Evolutionary conservation across 1,140 invertebrate genomes (phyloP).

Genomic region (Aradophagus sp.): DNA sequence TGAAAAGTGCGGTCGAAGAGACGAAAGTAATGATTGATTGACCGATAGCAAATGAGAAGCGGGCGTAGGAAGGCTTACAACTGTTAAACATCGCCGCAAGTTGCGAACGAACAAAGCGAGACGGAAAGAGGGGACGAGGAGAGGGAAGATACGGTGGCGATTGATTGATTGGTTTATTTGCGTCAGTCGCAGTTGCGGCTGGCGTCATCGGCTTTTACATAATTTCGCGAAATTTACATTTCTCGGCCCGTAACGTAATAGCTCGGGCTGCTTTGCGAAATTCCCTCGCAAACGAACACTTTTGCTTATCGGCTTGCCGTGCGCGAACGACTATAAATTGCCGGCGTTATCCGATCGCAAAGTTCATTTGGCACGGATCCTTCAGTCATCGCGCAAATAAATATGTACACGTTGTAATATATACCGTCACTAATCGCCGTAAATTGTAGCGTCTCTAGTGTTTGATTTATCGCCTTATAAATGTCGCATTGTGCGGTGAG

Average conservation of each 20-base stretch:
- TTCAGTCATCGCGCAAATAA: constrained; percentile 49
- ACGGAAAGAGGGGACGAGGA: not conserved
- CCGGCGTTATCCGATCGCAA: constrained; percentile 40
- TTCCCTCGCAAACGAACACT: constrained; percentile 13
- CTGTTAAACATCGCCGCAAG: constrained; percentile 23
- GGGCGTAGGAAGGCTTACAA: constrained; percentile 8
- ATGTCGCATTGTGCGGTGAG: constrained; percentile 36
- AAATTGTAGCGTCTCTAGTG: constrained; percentile 38
- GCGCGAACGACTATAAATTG: constrained; percentile 22
- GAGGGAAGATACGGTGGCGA: constrained; percentile 1
- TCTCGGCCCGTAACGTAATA: constrained; percentile 24
- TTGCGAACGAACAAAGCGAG: constrained; percentile 2
- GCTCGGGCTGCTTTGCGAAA: constrained; percentile 20
- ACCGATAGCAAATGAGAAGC: too few relatives aligned
- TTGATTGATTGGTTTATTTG: constrained; percentile 50
- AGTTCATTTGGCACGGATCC: constrained; percentile 48
- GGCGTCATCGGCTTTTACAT: constrained; percentile 24
- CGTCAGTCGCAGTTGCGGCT: constrained; percentile 15
- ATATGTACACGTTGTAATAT: constrained; percentile 47
- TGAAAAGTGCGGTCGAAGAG: too few relatives aligned
- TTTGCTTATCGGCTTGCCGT: constrained; percentile 16
- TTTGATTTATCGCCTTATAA: constrained; percentile 47
- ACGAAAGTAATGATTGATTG: too few relatives aligned
- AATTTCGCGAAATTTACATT: constrained; percentile 35
- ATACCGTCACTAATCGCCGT: constrained; percentile 44